Percentiles rank a stretch among this genome's conserved stretches.
Evolutionary conservation across 64 coral and sea anemone genomes (phyloP).

Genomic region (Astreopora myriophthalma): DNA sequence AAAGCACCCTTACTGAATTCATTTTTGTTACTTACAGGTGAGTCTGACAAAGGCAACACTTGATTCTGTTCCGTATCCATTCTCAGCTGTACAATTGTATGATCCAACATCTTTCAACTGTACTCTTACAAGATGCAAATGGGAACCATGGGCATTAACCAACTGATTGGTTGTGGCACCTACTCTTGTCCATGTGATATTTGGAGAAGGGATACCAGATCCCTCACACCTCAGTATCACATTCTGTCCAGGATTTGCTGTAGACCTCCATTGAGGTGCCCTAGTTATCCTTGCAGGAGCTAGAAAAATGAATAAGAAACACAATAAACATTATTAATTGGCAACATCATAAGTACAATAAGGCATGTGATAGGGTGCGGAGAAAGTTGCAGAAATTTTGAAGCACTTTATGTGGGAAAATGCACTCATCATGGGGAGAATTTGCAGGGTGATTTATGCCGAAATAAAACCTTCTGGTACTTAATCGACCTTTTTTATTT

Average conservation of each 20-base stretch:
- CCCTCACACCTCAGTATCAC: not conserved
- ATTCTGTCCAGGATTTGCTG: not conserved
- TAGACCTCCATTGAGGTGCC: not conserved
- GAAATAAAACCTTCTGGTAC: too few species aligned
- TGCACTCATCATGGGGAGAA: too few species aligned
- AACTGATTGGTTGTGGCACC: not conserved
- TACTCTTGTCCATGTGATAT: not conserved
- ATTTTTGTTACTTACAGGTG: not conserved
- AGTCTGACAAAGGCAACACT: not conserved
- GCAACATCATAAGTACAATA: not conserved
- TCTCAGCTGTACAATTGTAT: conserved; percentile 5
- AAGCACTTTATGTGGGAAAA: too few species aligned
- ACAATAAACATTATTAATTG: not conserved
- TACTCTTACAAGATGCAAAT: not conserved
- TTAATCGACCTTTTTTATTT: too few species aligned
- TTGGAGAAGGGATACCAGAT: not conserved
- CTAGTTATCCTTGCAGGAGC: conserved; percentile 2
- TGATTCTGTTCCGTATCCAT: not conserved
- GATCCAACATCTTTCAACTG: not conserved
- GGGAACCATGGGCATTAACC: not conserved
- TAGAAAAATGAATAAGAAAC: not conserved
- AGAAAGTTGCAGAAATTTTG: too few species aligned
- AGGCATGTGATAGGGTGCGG: too few species aligned
- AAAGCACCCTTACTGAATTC: too few species aligned
- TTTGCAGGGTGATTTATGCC: too few species aligned